These are phyloP conservation scores for Semaprochilodus insignis DNA, from an alignment of 2,797 vertebrate species.

Conservation along the genomic window DNA sequence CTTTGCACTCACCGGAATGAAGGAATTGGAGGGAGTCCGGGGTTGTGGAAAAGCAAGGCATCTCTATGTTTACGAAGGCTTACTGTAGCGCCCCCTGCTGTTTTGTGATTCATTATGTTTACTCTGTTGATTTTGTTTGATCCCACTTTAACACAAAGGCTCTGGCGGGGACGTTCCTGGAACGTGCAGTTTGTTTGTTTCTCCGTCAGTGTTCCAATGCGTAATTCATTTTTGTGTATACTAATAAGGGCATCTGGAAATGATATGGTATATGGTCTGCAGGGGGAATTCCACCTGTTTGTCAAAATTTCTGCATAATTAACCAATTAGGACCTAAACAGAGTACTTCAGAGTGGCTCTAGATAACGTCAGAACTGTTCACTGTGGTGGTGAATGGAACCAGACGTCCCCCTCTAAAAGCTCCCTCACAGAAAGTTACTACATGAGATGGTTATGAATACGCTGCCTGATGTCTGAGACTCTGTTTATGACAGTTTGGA, in stretches of 20 bases:
- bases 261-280: not conserved
- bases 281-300: not conserved
- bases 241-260: constrained; percentile 25
- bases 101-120: constrained; percentile 21
- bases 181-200: not conserved
- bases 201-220: not conserved
- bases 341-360: not conserved
- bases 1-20: constrained; percentile 43
- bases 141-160: constrained; percentile 3
- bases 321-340: not conserved
- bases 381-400: too few species aligned
- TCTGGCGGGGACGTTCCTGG: not conserved
- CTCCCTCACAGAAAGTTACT: too few species aligned
- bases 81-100: not conserved
- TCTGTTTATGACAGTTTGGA: too few species aligned
- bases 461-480: too few species aligned
- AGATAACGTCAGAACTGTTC: too few species aligned
- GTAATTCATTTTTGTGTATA: not conserved
- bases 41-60: constrained; percentile 14
- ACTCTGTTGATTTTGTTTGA: constrained; percentile 23
- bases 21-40: constrained; percentile 5
- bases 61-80: constrained; percentile 40
- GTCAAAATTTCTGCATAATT: not conserved
- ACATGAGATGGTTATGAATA: too few species aligned
- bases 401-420: too few species aligned